phyloP scores from a whole-genome alignment of 2,797 vertebrate genomes.

The Clamator glandarius region DNA sequence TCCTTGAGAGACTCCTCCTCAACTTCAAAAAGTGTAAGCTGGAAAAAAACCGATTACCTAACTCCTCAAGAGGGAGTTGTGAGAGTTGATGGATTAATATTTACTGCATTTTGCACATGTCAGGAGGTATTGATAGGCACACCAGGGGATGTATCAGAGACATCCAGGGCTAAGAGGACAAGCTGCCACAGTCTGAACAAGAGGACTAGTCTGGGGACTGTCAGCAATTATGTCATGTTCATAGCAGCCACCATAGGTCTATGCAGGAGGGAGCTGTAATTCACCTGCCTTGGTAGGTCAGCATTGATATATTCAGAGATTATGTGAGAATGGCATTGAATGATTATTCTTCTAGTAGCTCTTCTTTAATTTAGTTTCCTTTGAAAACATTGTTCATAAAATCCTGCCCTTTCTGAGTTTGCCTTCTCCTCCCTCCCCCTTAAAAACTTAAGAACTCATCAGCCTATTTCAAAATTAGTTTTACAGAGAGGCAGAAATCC shows the following conservation, averaged over 20 bases:
- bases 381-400: background rate
- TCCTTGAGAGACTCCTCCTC: background rate
- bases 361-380: background rate
- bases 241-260: background rate
- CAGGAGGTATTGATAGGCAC: background rate
- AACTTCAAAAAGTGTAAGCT: background rate
- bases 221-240: background rate
- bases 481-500: background rate
- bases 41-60: background rate
- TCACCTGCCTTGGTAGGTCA: background rate
- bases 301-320: background rate
- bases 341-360: background rate
- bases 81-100: slow-evolving; percentile 41
- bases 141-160: background rate
- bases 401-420: background rate
- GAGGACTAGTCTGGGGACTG: background rate
- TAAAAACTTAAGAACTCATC: background rate
- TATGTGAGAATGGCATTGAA: background rate
- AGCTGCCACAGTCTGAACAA: background rate
- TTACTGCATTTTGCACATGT: slow-evolving; percentile 18
- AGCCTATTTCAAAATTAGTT: background rate
- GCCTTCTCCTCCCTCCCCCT: background rate
- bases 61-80: background rate
- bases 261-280: background rate
- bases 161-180: background rate